phyloP scores from a whole-genome alignment of 2,113 vertebrate genomes.

The Pogonocichla stellata region DNA sequence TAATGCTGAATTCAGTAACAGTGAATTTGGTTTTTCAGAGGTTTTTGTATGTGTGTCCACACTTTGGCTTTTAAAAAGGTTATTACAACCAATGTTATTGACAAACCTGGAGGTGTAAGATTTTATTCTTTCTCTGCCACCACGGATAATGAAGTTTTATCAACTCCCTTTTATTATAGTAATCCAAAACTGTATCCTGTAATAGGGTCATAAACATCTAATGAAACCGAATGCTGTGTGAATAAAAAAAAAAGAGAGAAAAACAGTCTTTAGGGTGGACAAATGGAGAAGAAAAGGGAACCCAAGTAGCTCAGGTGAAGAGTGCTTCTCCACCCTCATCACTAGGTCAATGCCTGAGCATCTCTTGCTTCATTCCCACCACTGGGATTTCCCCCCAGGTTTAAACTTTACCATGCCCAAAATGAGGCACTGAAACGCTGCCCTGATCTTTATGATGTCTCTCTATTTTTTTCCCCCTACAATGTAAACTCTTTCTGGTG shows the following conservation, averaged over 20 bases:
- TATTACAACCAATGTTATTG: conserved; percentile 64
- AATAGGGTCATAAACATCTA: conserved; percentile 79
- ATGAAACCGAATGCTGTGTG: conserved; percentile 67
- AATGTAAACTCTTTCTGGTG: not conserved
- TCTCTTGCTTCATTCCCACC: not conserved
- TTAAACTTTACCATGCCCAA: not conserved
- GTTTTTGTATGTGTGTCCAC: not conserved
- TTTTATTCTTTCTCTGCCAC: conserved; percentile 72
- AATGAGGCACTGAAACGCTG: not conserved
- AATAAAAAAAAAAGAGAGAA: conserved; percentile 49
- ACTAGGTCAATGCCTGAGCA: accelerated
- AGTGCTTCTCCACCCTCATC: not conserved
- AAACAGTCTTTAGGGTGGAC: conserved; percentile 34
- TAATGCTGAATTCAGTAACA: conserved; percentile 38
- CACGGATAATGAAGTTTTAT: conserved; percentile 77
- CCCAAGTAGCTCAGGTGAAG: not conserved
- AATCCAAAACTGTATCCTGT: conserved; percentile 72
- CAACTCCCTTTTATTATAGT: conserved; percentile 76
- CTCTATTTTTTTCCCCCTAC: not conserved
- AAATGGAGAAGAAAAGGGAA: conserved; percentile 58
- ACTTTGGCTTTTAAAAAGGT: conserved; percentile 55
- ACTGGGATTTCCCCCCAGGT: not conserved
- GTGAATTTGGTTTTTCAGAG: not conserved
- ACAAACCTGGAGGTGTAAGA: conserved; percentile 68
- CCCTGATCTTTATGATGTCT: not conserved